Evolutionary conservation across 2,888 invertebrate species (phyloP).

Genomic region (Steinernema carpocapsae): DNA sequence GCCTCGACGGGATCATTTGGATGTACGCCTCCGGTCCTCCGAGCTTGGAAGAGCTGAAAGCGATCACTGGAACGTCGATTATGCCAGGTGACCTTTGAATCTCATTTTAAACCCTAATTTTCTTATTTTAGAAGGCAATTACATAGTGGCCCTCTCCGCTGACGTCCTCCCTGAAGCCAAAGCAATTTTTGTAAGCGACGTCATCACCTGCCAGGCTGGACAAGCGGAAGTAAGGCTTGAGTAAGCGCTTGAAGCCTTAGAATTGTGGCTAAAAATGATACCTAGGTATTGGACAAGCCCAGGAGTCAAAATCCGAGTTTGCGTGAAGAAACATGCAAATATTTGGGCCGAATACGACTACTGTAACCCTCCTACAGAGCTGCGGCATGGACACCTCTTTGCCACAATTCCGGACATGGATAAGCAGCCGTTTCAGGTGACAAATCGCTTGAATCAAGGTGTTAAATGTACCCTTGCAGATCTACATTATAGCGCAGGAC

Average conservation of each 20-base stretch:
- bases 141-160: slow-evolving; percentile 64
- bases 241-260: slow-evolving; percentile 47
- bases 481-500: slow-evolving; percentile 65
- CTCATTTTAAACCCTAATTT: slow-evolving; percentile 14
- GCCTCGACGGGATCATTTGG: slow-evolving; percentile 67
- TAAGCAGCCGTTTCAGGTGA: slow-evolving; percentile 64
- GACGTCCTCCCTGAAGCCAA: slow-evolving; percentile 57
- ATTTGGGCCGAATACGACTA: slow-evolving; percentile 63
- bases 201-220: slow-evolving; percentile 56
- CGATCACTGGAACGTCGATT: slow-evolving; percentile 61
- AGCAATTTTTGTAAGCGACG: slow-evolving; percentile 64
- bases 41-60: slow-evolving; percentile 51
- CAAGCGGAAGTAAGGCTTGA: slow-evolving; percentile 53
- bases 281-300: slow-evolving; percentile 67
- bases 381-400: slow-evolving; percentile 67
- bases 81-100: slow-evolving; percentile 50
- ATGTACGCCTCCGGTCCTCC: slow-evolving; percentile 63
- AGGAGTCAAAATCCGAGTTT: slow-evolving; percentile 62
- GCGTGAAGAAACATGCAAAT: slow-evolving; percentile 52
- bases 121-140: slow-evolving; percentile 58
- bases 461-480: slow-evolving; percentile 50
- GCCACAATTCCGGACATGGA: slow-evolving; percentile 63
- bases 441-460: not conserved
- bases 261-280: no score
- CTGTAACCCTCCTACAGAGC: slow-evolving; percentile 60